Conservation (phyloP, 2,888 invertebrate species). For the Meganola albula region DNA sequence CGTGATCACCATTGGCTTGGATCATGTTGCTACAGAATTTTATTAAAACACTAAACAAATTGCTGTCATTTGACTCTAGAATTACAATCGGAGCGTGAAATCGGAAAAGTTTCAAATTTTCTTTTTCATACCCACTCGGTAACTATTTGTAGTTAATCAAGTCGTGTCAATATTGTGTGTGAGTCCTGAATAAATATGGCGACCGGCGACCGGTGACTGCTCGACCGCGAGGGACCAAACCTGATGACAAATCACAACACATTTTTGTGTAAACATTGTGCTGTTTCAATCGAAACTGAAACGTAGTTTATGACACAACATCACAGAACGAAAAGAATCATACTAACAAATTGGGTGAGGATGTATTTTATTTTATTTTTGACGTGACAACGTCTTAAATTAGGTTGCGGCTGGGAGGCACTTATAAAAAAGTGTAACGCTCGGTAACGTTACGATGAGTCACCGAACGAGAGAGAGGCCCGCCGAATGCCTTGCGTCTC, state of each 20-base stretch:
- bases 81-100: constrained; percentile 20
- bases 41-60: constrained; percentile 36
- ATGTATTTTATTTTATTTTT: no score
- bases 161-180: constrained; percentile 24
- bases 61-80: constrained; percentile 18
- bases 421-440: no score
- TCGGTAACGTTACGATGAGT: no score
- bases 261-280: constrained; percentile 1
- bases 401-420: no score
- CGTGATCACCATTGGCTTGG: constrained; percentile 26
- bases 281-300: neutral
- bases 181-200: constrained; percentile 19
- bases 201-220: constrained; percentile 3
- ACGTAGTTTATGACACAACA: no score
- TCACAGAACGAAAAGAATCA: no score
- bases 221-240: neutral
- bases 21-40: constrained; percentile 27
- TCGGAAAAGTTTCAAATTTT: constrained; percentile 19
- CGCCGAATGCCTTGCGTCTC: no score
- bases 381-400: no score
- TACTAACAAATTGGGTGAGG: no score
- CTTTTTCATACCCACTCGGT: constrained; percentile 12
- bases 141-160: constrained; percentile 29
- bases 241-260: neutral
- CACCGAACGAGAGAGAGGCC: no score